These are phyloP conservation scores for Bellardia pandia DNA, from an alignment of 2,888 invertebrate species.

Conservation along the genomic window DNA sequence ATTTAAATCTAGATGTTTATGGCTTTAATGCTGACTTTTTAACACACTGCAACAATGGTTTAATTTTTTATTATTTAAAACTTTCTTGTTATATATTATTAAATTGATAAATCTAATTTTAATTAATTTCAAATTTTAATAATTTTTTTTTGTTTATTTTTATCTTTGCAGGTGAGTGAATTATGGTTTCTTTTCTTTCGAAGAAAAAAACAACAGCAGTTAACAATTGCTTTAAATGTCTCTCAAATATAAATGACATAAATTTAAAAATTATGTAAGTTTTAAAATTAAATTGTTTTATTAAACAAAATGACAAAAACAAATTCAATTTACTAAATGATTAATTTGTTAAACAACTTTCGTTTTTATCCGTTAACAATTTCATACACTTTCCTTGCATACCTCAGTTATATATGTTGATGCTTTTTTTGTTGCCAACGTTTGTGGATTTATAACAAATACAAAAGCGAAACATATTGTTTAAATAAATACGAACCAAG, in stretches of 20 bases:
- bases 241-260: constrained; percentile 16
- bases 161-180: constrained; percentile 67
- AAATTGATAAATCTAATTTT: constrained; percentile 34
- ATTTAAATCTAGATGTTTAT: no score
- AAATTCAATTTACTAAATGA: constrained; percentile 49
- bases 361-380: constrained; percentile 34
- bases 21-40: no score
- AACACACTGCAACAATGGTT: background rate
- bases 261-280: constrained; percentile 65
- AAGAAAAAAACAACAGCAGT: background rate
- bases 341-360: constrained; percentile 69
- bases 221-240: background rate
- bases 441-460: background rate
- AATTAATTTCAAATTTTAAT: constrained; percentile 37
- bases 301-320: constrained; percentile 27
- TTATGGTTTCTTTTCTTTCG: constrained; percentile 38
- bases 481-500: constrained; percentile 58
- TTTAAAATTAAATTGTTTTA: constrained; percentile 47
- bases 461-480: constrained; percentile 36
- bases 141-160: constrained; percentile 24
- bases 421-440: background rate
- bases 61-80: background rate
- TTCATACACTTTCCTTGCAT: background rate
- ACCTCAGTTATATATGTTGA: background rate
- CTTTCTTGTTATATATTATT: background rate